Evolutionary conservation across 2,797 vertebrate genomes (phyloP).

Genomic region (Simalia tracyae): DNA sequence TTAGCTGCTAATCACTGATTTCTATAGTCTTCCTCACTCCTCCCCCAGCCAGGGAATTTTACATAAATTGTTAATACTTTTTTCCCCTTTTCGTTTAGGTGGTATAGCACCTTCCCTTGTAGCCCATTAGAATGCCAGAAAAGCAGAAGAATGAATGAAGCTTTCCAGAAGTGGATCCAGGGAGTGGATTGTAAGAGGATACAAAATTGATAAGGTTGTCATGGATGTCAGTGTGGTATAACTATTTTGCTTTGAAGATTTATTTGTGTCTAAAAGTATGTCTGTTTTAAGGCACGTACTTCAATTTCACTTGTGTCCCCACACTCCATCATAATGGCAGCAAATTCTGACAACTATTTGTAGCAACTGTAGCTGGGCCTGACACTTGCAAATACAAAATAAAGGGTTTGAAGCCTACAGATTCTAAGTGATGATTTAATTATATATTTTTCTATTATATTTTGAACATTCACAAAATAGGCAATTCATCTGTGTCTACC

Average conservation of each 20-base stretch:
- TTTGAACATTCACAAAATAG: not conserved
- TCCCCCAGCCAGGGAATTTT: not conserved
- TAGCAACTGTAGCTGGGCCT: not conserved
- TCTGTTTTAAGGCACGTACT: not conserved
- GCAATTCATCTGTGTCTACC: not conserved
- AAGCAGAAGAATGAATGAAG: too few species aligned
- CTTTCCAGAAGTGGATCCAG: not conserved
- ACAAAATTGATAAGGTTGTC: not conserved
- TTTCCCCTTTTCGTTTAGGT: not conserved
- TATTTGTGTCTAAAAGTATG: not conserved
- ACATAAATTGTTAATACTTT: not conserved
- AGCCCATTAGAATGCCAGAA: not conserved
- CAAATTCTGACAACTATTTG: not conserved
- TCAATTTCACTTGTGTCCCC: not conserved
- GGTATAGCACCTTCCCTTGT: not conserved
- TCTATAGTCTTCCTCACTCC: not conserved
- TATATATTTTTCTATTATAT: not conserved
- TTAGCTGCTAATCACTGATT: not conserved
- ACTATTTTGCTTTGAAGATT: not conserved
- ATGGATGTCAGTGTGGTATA: not conserved
- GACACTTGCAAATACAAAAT: not conserved
- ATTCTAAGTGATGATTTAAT: conserved; percentile 11
- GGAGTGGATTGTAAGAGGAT: not conserved
- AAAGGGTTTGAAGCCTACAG: not conserved
- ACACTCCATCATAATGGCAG: not conserved